Evolutionary conservation across 2,113 vertebrate species (phyloP).

Genomic region (Pseudonaja textilis): DNA sequence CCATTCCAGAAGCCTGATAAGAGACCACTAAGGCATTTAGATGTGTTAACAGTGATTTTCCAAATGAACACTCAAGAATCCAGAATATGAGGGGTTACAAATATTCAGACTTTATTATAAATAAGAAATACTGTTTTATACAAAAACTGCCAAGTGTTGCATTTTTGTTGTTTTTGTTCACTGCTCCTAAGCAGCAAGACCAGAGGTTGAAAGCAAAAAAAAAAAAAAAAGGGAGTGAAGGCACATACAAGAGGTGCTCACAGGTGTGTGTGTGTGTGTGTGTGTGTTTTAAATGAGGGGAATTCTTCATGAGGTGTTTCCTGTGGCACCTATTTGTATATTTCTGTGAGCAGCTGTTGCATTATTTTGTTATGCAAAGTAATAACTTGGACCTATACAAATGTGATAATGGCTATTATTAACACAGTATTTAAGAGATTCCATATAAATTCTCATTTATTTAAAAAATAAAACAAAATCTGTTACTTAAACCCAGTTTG

Average conservation of each 20-base stretch:
- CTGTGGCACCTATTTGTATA: slow-evolving; percentile 37
- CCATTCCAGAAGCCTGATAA: neutral
- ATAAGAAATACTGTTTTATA: slow-evolving; percentile 97
- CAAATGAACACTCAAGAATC: slow-evolving; percentile 55
- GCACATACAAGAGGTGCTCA: slow-evolving; percentile 64
- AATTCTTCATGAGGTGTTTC: neutral
- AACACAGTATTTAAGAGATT: slow-evolving; percentile 62
- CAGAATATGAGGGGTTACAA: slow-evolving; percentile 77
- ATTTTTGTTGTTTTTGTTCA: slow-evolving; percentile 65
- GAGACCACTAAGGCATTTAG: neutral
- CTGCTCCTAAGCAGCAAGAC: slow-evolving; percentile 67
- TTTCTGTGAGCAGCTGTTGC: slow-evolving; percentile 60
- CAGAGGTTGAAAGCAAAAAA: slow-evolving; percentile 71
- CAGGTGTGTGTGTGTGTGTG: slow-evolving; percentile 45
- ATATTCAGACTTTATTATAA: slow-evolving; percentile 95
- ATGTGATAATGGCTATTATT: slow-evolving; percentile 64
- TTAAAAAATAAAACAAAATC: slow-evolving; percentile 74
- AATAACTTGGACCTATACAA: slow-evolving; percentile 67
- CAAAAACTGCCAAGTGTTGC: slow-evolving; percentile 80
- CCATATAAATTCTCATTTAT: slow-evolving; percentile 64
- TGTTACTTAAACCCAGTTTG: slow-evolving; percentile 65
- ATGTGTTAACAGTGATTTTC: neutral
- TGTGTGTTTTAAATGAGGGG: slow-evolving; percentile 22
- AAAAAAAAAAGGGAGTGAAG: slow-evolving; percentile 71
- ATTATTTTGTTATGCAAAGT: slow-evolving; percentile 57